phyloP scores from a whole-genome alignment of 2,888 invertebrate species.

The Nephrotoma flavescens region DNA sequence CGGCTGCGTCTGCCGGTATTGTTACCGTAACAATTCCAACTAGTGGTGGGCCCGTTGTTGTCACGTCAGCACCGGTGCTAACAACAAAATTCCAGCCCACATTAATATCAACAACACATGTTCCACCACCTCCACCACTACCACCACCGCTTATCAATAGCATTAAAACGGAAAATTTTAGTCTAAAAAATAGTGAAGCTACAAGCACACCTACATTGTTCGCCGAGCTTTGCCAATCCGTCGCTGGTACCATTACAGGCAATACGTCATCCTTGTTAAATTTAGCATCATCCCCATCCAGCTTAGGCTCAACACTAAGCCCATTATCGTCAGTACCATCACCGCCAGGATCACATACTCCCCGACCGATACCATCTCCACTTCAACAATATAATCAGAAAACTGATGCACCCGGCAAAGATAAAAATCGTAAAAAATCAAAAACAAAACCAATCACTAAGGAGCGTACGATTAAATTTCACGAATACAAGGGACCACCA shows the following conservation, averaged over 20 bases:
- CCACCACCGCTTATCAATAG: constrained; percentile 3
- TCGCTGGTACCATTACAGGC: constrained; percentile 27
- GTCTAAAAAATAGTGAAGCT: constrained; percentile 18
- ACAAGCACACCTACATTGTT: constrained; percentile 34
- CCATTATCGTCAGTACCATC: constrained; percentile 51
- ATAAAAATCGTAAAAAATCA: constrained; percentile 67
- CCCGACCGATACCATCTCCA: constrained; percentile 36
- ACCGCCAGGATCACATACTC: constrained; percentile 40
- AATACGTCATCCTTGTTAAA: constrained; percentile 36
- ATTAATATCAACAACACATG: constrained; percentile 16
- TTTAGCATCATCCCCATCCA: constrained; percentile 32
- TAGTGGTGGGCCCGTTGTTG: constrained; percentile 35
- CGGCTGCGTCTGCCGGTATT: constrained; percentile 50
- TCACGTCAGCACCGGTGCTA: constrained; percentile 36
- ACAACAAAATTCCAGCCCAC: constrained; percentile 20
- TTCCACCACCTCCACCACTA: constrained; percentile 20
- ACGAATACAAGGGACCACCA: constrained; percentile 91
- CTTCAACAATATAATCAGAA: constrained; percentile 28
- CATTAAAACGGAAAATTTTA: constrained; percentile 14
- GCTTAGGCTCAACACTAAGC: constrained; percentile 46
- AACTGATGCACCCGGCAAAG: constrained; percentile 51
- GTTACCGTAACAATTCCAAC: constrained; percentile 47
- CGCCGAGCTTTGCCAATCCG: constrained; percentile 45
- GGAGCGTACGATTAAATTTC: constrained; percentile 85
- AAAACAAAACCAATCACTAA: constrained; percentile 70